A percentile compares a stretch with the other conserved stretches of the same genome.
Conservation (phyloP, 2,888 invertebrate species). For the Dynastes tityus region DNA sequence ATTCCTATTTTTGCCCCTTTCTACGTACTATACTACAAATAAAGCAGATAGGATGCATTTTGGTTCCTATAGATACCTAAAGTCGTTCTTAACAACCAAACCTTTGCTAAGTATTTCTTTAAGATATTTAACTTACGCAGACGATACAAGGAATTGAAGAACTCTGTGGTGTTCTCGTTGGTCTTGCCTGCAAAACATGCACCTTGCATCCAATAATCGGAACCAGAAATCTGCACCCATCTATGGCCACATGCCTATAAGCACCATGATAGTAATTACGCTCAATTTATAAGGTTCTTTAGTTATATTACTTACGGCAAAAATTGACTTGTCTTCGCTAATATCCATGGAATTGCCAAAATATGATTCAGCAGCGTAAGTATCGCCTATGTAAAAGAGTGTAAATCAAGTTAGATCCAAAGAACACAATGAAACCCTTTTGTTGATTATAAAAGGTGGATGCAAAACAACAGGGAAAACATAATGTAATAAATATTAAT, state of each 20-base stretch:
- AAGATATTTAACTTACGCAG: slow-evolving; percentile 38
- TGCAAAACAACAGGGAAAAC: neutral
- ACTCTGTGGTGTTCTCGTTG: slow-evolving; percentile 52
- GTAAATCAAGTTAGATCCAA: neutral
- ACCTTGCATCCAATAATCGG: slow-evolving; percentile 62
- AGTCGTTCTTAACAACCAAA: too few relatives aligned
- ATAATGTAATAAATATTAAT: neutral
- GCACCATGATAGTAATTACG: neutral
- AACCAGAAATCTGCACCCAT: slow-evolving; percentile 62
- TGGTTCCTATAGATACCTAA: too few relatives aligned
- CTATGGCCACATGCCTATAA: slow-evolving; percentile 69
- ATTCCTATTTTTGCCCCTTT: too few relatives aligned
- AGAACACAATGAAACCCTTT: too few relatives aligned
- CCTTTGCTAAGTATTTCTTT: neutral
- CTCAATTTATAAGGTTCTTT: neutral
- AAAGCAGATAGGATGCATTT: too few relatives aligned
- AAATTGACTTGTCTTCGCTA: slow-evolving; percentile 59
- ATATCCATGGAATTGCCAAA: slow-evolving; percentile 69
- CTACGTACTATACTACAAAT: too few relatives aligned
- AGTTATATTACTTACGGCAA: slow-evolving; percentile 62
- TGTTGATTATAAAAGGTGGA: too few relatives aligned
- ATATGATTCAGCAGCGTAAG: slow-evolving; percentile 62
- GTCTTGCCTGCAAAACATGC: slow-evolving; percentile 64
- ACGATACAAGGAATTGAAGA: slow-evolving; percentile 27
- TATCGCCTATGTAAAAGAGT: neutral